Base-by-base conservation (phyloP, 53 echinoderm and acorn worm species). In the Stichopus horrens region DNA sequence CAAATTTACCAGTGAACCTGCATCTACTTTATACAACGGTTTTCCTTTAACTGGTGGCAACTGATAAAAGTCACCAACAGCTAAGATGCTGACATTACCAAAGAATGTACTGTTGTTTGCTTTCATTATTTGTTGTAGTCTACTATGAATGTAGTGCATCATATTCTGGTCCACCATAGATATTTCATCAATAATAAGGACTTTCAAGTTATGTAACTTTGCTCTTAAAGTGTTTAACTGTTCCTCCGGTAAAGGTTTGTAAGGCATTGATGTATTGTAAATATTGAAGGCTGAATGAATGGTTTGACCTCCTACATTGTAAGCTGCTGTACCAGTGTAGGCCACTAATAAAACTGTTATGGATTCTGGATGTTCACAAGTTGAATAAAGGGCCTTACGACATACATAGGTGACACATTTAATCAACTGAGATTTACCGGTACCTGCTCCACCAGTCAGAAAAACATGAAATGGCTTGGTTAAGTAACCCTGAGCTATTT, bases 131-230 rank as follows among this genome's bases (percentile, higher is more conserved):
- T 94, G 95, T 54, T 83, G 82, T 20, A 92, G 55, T 58, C 91
- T 88, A 14, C 90, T 86, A 79, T 94, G 94, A 11, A 94, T 90
- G 63, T 93, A 93, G 8, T 23, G 58, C 19, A 94, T 63, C 58
- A 90, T 55, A 53, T 91, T 93, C 14, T 89, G 87, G 83, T 89
- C 63, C 55, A 94, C 95, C 91, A 91, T 94, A 75, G 95, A 95
- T 57, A 95, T 86, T 54, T 95, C 95, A 91, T 95, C 93, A 67
- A 95, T 91, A 88, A 95, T 93, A 4, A 94, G n/a, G 21, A 94
- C 79, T 16, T 94, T 89, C 52, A 94, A 16, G 18, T 91, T 80
- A 57, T 52, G 21, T 10, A 89, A 83, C 66, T 87, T 86, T 37
- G 76, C 74, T 8, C 90, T 78, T 22, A 93, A 85, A 57, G 86